Evolutionary conservation across 2,888 invertebrate species (phyloP), one percentile per base, ranked within the genome.

Genomic region (Vannuccia rotundouncinata): DNA sequence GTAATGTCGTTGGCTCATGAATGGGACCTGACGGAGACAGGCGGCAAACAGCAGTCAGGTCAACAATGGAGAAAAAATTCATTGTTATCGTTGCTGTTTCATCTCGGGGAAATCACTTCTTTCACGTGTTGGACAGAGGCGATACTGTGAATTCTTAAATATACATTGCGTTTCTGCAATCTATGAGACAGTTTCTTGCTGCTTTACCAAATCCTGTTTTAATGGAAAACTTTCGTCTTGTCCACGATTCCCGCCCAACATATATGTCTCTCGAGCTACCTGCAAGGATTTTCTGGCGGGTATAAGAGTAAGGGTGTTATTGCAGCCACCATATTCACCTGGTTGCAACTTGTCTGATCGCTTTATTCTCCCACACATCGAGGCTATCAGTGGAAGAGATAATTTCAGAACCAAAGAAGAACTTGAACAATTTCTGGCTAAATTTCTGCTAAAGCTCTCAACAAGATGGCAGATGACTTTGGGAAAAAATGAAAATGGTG

Each of bases 161-260:
- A 22, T 66, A 66, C 66, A 66, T 66, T 66, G 66, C 66, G 66
- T 66, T 66, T 66, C 66, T 66, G 10, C 66, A 66, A 22, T 5
- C 10, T 66, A 66, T 66, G 66, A 66, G 66, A 66, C 66, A n/a
- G 5, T 66, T 66, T 66, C 66, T 66, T 66, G 66, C 66, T 66
- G 22, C 10, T 66, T 66, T 66, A 66, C 66, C 66, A 5, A 2
- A 66, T 2, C 66, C 66, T 66, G 66, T 66, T 66, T 66, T 22
- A 66, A 66, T 66, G 66, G 22, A 66, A 66, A 66, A 66, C 22
- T 5, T 66, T 66, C 66, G 66, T 66, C 66, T 66, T 22, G 45
- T 45, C 45, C 45, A 45, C 17, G 45, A 45, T 45, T 10, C 45
- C 66, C 66, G 66, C 66, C 66, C 66, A 66, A n/a, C n/a, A n/a